Percentiles rank a stretch among this genome's conserved stretches.
Evolutionary conservation across 2,113 vertebrate genomes (phyloP).

Genomic region (Odocoileus virginianus): DNA sequence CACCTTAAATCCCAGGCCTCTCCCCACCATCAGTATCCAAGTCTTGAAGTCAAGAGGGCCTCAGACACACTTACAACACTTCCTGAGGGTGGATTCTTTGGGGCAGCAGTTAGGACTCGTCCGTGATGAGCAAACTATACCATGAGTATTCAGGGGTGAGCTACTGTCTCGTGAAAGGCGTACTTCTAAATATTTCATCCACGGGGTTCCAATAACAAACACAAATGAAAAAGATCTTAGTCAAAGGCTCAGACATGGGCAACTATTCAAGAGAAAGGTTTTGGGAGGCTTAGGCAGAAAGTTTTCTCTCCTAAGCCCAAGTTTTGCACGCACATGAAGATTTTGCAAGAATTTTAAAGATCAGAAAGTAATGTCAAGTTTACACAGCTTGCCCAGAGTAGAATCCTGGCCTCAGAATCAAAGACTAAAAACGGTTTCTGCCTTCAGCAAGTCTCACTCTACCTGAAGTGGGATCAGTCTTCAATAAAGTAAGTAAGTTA

Average conservation of each 20-base stretch:
- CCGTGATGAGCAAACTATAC: rapidly evolving
- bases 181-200: rapidly evolving
- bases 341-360: not conserved
- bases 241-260: rapidly evolving
- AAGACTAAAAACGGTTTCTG: not conserved
- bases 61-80: rapidly evolving
- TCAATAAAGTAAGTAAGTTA: not conserved
- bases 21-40: not conserved
- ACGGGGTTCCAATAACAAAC: rapidly evolving
- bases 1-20: not conserved
- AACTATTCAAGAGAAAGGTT: not conserved
- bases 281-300: not conserved
- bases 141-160: rapidly evolving
- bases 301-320: not conserved
- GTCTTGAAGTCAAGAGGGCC: too few relatives aligned
- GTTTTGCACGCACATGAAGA: not conserved
- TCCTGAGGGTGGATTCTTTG: not conserved
- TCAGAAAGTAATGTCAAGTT: too few relatives aligned
- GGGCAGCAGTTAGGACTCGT: rapidly evolving
- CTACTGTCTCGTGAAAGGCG: rapidly evolving
- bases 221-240: not conserved
- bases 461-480: not conserved
- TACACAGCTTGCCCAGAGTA: too few relatives aligned
- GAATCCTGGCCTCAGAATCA: not conserved
- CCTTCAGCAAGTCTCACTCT: too few relatives aligned